phyloP scores from a whole-genome alignment of 2,888 invertebrate genomes.

The Phymatocera aterrima region DNA sequence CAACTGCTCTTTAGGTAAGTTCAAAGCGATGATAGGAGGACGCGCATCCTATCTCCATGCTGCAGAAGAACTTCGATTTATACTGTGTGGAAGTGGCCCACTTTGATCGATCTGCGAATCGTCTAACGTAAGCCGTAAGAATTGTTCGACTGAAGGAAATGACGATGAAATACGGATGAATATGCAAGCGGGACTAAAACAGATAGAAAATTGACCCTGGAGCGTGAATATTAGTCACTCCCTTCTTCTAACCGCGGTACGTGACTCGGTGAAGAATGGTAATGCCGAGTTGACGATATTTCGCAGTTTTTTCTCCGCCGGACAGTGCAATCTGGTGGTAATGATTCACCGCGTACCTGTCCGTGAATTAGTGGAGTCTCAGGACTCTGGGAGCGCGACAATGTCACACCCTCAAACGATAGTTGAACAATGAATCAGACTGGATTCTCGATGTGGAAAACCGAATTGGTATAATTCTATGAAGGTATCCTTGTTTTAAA shows the following conservation, averaged over 20 bases:
- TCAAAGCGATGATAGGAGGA: neutral
- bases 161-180: neutral
- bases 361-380: neutral
- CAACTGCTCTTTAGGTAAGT: neutral
- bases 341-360: conserved; percentile 26
- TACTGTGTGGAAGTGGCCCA: neutral
- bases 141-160: neutral
- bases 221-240: conserved; percentile 32
- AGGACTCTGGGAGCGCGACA: conserved; percentile 12
- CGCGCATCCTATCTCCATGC: neutral
- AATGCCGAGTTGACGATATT: neutral
- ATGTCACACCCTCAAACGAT: neutral
- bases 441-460: neutral
- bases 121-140: neutral
- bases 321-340: neutral
- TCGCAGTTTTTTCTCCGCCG: conserved; percentile 1
- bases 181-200: neutral
- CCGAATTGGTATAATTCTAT: neutral
- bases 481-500: neutral
- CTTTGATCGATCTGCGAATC: neutral
- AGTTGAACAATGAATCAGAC: conserved; percentile 12
- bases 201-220: neutral
- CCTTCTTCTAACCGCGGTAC: neutral
- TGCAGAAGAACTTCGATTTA: neutral
- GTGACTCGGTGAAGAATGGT: neutral